phyloP scores from a whole-genome alignment of 2,888 invertebrate genomes.

The Drosophila formosana region DNA sequence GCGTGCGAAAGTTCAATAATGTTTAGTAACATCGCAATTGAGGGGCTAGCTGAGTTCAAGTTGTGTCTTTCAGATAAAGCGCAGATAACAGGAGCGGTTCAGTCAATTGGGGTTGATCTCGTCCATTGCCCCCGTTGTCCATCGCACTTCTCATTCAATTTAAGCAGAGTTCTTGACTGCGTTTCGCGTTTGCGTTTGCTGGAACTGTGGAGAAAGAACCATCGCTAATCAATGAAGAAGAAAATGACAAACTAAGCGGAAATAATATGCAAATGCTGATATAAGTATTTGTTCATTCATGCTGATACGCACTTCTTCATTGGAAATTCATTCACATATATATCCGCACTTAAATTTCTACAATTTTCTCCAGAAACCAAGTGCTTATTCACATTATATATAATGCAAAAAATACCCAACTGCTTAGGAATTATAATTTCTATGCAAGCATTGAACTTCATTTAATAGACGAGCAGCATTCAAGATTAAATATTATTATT shows the following conservation, averaged over 20 bases:
- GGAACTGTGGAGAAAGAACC: conserved; percentile 9
- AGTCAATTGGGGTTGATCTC: conserved; percentile 16
- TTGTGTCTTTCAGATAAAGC: conserved; percentile 56
- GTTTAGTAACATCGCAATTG: conserved; percentile 73
- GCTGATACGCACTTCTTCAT: conserved; percentile 18
- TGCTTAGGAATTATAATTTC: neutral
- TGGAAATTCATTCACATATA: conserved; percentile 6
- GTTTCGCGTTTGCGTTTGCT: neutral
- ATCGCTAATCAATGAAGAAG: conserved; percentile 20
- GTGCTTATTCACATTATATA: neutral
- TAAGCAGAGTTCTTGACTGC: neutral
- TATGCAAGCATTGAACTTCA: too few relatives aligned
- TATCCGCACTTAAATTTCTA: too few relatives aligned
- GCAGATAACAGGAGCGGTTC: conserved; percentile 58
- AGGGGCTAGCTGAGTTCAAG: conserved; percentile 60
- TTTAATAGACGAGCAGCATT: too few relatives aligned
- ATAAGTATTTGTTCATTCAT: neutral
- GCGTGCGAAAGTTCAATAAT: conserved; percentile 78
- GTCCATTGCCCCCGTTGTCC: conserved; percentile 7
- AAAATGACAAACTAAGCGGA: conserved; percentile 27
- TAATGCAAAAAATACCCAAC: neutral
- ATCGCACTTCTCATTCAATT: neutral
- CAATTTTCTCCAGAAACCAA: neutral
- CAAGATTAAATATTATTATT: too few relatives aligned
- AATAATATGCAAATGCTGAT: conserved; percentile 21